Evolutionary conservation across 2,113 vertebrate genomes (phyloP).

Genomic region (Amphilophus citrinellus): DNA sequence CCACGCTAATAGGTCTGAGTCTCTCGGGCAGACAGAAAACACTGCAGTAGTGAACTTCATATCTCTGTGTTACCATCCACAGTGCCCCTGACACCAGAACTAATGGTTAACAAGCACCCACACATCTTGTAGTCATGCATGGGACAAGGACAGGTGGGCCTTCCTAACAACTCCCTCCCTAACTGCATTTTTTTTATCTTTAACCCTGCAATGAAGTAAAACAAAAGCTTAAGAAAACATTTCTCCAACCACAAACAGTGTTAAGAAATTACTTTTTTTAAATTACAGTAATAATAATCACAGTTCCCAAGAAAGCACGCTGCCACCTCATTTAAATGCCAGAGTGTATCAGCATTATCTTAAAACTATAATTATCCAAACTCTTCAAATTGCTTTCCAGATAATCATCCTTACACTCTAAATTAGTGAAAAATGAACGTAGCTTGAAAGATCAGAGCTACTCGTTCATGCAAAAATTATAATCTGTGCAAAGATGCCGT

Average conservation of each 20-base stretch:
- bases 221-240: not conserved
- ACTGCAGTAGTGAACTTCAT: constrained; percentile 46
- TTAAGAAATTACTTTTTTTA: not conserved
- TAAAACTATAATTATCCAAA: constrained; percentile 36
- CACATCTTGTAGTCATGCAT: constrained; percentile 43
- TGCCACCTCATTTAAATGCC: constrained; percentile 2
- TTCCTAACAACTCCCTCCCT: not conserved
- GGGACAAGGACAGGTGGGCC: constrained; percentile 45
- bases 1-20: constrained; percentile 63
- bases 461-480: not conserved
- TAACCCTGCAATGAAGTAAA: not conserved
- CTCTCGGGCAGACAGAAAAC: constrained; percentile 49
- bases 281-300: constrained; percentile 14
- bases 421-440: not conserved
- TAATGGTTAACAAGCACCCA: constrained; percentile 61
- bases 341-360: constrained; percentile 8
- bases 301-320: constrained; percentile 11
- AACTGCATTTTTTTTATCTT: constrained; percentile 18
- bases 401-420: not conserved
- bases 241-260: not conserved
- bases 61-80: constrained; percentile 46
- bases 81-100: constrained; percentile 49
- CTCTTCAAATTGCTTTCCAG: constrained; percentile 13
- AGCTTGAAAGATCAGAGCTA: not conserved
- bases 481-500: not conserved